A percentile compares a stretch with the other conserved stretches of the same genome.
Conservation (phyloP, 92 coral and sea anemone genomes). For the Umimayanthus kanabou region DNA sequence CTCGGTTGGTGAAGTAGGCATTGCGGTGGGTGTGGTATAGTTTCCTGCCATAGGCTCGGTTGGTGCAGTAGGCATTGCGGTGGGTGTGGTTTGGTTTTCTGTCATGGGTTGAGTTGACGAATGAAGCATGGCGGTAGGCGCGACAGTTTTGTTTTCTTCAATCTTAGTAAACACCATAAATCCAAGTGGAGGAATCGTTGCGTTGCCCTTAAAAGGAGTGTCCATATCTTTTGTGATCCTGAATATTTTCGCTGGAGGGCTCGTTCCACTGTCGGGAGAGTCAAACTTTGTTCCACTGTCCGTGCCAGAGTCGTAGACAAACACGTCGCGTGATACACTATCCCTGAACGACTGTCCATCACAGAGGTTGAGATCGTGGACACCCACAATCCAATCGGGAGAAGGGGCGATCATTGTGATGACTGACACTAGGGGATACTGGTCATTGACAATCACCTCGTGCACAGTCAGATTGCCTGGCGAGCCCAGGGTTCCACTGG, state of each 20-base stretch:
- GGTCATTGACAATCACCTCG: slow-evolving; percentile 15
- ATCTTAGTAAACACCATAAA: not conserved
- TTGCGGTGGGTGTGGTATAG: no score
- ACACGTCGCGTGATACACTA: slow-evolving; percentile 14
- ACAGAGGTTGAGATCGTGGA: not conserved
- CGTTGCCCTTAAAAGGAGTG: not conserved
- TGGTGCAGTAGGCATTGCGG: no score
- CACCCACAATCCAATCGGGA: slow-evolving; percentile 44
- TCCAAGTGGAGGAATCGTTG: not conserved
- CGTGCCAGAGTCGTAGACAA: slow-evolving; percentile 47
- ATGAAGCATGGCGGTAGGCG: no score
- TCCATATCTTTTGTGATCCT: not conserved
- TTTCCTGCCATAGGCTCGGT: no score
- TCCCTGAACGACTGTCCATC: slow-evolving; percentile 14
- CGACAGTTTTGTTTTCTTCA: not conserved
- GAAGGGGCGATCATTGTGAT: slow-evolving; percentile 44
- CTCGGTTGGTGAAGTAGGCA: no score
- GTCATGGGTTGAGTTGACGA: no score
- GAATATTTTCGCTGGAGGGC: not conserved
- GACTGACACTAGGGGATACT: slow-evolving; percentile 35
- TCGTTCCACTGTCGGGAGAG: not conserved
- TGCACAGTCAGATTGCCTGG: not conserved
- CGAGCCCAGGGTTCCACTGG: not conserved
- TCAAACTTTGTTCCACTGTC: slow-evolving; percentile 41
- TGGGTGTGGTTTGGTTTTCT: no score